These are phyloP conservation scores for Rotaria socialis DNA, from an alignment of 2,888 invertebrate genomes.

Conservation along the genomic window DNA sequence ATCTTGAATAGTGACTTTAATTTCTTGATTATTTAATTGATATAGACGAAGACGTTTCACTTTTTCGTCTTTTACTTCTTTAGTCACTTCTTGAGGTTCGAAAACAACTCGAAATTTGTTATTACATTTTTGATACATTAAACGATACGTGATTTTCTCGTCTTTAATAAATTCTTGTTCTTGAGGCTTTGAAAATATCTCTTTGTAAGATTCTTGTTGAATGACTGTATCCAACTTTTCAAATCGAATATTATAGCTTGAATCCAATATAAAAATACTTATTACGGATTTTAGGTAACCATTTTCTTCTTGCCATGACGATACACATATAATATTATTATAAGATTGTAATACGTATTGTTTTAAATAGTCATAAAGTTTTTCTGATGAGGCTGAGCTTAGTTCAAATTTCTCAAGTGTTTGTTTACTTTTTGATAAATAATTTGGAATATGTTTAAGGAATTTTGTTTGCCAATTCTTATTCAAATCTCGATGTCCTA, in stretches of 20 bases:
- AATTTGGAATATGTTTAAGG: neutral
- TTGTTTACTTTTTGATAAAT: neutral
- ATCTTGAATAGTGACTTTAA: neutral
- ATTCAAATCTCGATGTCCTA: neutral
- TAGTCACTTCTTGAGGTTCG: neutral
- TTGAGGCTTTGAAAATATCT: neutral
- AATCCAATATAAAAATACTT: constrained; percentile 1
- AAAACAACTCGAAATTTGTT: neutral
- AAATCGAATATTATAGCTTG: neutral
- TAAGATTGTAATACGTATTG: neutral
- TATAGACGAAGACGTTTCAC: neutral
- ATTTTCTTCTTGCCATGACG: neutral
- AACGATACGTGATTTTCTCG: neutral
- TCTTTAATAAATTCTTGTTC: neutral
- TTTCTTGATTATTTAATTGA: constrained; percentile 1
- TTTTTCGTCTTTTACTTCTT: neutral
- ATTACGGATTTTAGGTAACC: neutral
- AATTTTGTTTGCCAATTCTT: constrained; percentile 2
- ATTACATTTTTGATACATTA: neutral
- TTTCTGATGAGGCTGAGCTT: neutral
- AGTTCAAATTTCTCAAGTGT: neutral
- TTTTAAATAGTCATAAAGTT: neutral
- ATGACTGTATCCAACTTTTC: neutral
- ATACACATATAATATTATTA: neutral
- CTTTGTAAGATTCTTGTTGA: neutral